A percentile compares a stretch with the other conserved stretches of the same genome.
These are phyloP conservation scores for Amphibalanus amphitrite DNA, from an alignment of 1,140 invertebrate genomes.

Conservation along the genomic window DNA sequence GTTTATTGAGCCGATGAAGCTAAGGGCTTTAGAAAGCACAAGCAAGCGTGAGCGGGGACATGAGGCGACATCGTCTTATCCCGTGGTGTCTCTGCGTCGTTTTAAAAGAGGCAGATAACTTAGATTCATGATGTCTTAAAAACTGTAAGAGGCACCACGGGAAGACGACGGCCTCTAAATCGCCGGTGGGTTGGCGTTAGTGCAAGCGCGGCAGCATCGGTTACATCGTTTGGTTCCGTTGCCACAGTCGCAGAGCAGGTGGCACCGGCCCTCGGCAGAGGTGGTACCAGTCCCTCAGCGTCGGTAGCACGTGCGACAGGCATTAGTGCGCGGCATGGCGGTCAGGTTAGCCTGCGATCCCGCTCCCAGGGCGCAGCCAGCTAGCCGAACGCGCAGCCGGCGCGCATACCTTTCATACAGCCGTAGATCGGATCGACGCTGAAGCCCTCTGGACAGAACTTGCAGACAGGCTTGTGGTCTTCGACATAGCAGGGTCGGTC, in stretches of 20 bases:
- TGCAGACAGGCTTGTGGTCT: conserved; percentile 81
- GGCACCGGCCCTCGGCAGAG: too few relatives aligned
- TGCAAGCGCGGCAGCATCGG: too few relatives aligned
- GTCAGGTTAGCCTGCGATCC: conserved; percentile 59
- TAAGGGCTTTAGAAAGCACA: not conserved
- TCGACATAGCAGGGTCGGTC: conserved; percentile 74
- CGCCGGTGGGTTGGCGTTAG: too few relatives aligned
- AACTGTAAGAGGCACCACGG: not conserved
- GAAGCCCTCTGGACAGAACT: conserved; percentile 81
- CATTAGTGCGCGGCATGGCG: conserved; percentile 42
- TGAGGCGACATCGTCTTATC: not conserved
- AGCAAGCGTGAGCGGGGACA: not conserved
- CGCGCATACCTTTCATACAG: conserved; percentile 78
- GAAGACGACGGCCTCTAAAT: not conserved
- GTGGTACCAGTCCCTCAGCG: too few relatives aligned
- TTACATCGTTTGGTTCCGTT: too few relatives aligned
- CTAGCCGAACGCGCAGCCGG: conserved; percentile 6
- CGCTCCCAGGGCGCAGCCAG: conserved; percentile 41
- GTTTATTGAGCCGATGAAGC: not conserved
- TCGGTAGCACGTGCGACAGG: too few relatives aligned
- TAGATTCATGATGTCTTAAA: too few relatives aligned
- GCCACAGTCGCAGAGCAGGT: not conserved
- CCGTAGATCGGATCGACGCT: conserved; percentile 70
- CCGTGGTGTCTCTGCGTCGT: not conserved
- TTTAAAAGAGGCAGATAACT: not conserved